A percentile compares a stretch with the other conserved stretches of the same genome.
phyloP scores from a whole-genome alignment of 2,797 vertebrate species.

The Labeo calbasu region DNA sequence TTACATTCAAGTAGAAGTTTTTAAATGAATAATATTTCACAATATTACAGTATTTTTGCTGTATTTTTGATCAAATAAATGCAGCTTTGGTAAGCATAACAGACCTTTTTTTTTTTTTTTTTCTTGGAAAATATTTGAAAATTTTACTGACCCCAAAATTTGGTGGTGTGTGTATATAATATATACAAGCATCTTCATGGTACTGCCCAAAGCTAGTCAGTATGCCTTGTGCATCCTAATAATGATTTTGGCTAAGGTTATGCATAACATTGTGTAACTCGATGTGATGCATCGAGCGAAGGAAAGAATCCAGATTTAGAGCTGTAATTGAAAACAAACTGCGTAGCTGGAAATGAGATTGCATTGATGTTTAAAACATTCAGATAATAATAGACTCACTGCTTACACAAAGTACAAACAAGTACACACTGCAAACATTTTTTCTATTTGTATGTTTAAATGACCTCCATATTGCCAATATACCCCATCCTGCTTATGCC shows the following conservation, averaged over 20 bases:
- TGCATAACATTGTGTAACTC: background rate
- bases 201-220: background rate
- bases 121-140: too few species aligned
- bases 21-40: background rate
- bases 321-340: background rate
- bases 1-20: background rate
- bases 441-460: background rate
- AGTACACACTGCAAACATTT: background rate
- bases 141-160: too few species aligned
- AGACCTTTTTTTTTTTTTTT: too few species aligned
- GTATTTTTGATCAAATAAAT: background rate
- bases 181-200: background rate
- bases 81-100: background rate
- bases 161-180: too few species aligned
- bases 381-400: background rate
- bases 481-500: background rate
- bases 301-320: background rate
- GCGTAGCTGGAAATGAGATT: background rate
- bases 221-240: background rate
- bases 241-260: background rate
- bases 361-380: background rate
- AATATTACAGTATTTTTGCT: background rate
- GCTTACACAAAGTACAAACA: background rate
- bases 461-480: background rate
- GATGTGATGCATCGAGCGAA: background rate